Evolutionary conservation across 2,113 vertebrate species (phyloP), one percentile per base, ranked within the genome.

Genomic region (Sterrhoptilus dennistouni): DNA sequence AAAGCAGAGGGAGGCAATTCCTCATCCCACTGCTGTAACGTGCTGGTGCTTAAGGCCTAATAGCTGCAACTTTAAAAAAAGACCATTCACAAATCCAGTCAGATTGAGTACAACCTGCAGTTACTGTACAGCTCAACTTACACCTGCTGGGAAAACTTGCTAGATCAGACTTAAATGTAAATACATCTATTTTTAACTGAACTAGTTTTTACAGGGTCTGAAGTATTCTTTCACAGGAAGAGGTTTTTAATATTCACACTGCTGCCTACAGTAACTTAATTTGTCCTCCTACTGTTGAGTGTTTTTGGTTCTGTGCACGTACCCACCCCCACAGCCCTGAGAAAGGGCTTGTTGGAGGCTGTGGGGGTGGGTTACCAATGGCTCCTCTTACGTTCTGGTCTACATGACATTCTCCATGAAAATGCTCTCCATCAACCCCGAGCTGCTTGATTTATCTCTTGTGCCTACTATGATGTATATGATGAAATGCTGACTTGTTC

Each of bases 181-280:
- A 97, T 97, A 97, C 92, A 94, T 96, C 96, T 97, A 95, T 97
- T 97, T 97, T 97, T 97, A 97, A 97, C 96, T 90, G 88, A 96
- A 97, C 93, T 91, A 96, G 96, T 95, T 97, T 97, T 97, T 97
- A 96, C 96, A 96, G 95, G 97, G 97, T 97, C 97, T 95, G 91
- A 96, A 77, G 96, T 97, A 95, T 96, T 96, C 95, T 95, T 97
- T 96, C 95, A 96, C 95, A 96, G 93, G 97, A 96, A 96, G 86
- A 93, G 91, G 94, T 95, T 96, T 94, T 97, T 97, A 96, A 93
- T 94, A 94, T 94, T 94, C 95, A 95, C 96, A 86, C 93, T 90
- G 94, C 89, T 97, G 94, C 96, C 96, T 94, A 83, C 92, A 72
- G 95, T 80, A 93, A 85, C 93, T 94, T 90, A 86, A 90, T 89